Percentiles rank a stretch among this genome's conserved stretches.
phyloP scores from a whole-genome alignment of 2,113 vertebrate genomes.

The Hemicordylus capensis region DNA sequence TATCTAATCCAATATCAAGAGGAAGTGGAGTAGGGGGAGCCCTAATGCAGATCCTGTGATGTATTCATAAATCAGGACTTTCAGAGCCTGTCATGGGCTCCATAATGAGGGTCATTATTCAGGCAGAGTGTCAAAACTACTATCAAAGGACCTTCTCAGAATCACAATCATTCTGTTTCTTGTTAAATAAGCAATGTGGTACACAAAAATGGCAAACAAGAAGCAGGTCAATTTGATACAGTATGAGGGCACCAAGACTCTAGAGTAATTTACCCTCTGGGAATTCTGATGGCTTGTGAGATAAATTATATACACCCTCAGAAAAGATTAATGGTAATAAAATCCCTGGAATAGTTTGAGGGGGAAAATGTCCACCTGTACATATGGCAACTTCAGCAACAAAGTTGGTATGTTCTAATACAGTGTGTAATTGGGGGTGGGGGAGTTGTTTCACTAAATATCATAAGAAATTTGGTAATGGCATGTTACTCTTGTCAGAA shows the following conservation, averaged over 20 bases:
- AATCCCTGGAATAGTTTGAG: slow-evolving; percentile 75
- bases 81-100: slow-evolving; percentile 96
- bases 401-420: slow-evolving; percentile 55
- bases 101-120: slow-evolving; percentile 99
- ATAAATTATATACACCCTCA: slow-evolving; percentile 93
- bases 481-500: slow-evolving; percentile 24
- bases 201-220: slow-evolving; percentile 99
- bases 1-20: slow-evolving; percentile 74
- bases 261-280: slow-evolving; percentile 98
- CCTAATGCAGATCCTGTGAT: slow-evolving; percentile 84
- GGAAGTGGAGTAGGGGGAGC: slow-evolving; percentile 77
- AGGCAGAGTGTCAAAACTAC: slow-evolving; percentile 99
- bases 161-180: slow-evolving; percentile 99
- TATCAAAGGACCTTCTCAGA: slow-evolving; percentile 98
- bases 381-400: slow-evolving; percentile 72
- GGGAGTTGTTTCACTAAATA: slow-evolving; percentile 50
- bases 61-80: slow-evolving; percentile 99
- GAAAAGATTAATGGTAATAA: slow-evolving; percentile 97
- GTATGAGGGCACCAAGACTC: slow-evolving; percentile 93
- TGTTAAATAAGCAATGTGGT: slow-evolving; percentile 99
- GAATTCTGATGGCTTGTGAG: slow-evolving; percentile 93
- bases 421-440: too few species aligned
- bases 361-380: slow-evolving; percentile 66
- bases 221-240: slow-evolving; percentile 99
- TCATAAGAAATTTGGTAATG: slow-evolving; percentile 46